Conservation (phyloP, 2,888 invertebrate genomes). For the Andrena chrysosceles region DNA sequence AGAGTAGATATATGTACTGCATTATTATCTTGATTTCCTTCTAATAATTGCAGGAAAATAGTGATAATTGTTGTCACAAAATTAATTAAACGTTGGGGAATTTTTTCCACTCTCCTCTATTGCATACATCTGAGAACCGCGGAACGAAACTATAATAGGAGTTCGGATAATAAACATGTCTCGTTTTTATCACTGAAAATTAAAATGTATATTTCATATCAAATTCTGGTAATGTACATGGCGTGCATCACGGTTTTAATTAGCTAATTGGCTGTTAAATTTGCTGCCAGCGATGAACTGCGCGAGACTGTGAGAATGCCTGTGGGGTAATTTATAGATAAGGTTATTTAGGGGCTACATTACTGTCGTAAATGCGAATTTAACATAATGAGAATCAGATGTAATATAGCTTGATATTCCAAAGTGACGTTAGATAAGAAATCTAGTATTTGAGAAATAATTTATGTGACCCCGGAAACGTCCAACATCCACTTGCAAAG, state of each 20-base stretch:
- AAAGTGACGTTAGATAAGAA: background rate
- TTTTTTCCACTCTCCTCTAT: no score
- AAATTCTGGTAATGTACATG: background rate
- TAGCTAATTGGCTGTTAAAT: background rate
- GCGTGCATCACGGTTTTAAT: background rate
- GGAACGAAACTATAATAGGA: no score
- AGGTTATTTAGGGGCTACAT: background rate
- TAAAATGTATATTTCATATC: background rate
- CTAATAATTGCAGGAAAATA: no score
- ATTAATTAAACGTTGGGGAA: no score
- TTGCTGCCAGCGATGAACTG: background rate
- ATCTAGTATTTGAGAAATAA: background rate
- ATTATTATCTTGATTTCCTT: no score
- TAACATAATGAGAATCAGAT: background rate
- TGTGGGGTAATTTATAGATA: background rate
- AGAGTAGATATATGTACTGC: no score
- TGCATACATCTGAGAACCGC: no score
- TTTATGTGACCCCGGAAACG: background rate
- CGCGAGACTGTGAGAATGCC: background rate
- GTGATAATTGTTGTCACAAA: no score
- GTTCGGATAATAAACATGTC: no score
- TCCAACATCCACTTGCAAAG: no score
- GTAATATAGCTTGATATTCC: background rate
- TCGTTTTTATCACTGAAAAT: background rate
- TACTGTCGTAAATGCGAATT: background rate